phyloP scores from a whole-genome alignment of 2,113 vertebrate species.

The Pao palembangensis region DNA sequence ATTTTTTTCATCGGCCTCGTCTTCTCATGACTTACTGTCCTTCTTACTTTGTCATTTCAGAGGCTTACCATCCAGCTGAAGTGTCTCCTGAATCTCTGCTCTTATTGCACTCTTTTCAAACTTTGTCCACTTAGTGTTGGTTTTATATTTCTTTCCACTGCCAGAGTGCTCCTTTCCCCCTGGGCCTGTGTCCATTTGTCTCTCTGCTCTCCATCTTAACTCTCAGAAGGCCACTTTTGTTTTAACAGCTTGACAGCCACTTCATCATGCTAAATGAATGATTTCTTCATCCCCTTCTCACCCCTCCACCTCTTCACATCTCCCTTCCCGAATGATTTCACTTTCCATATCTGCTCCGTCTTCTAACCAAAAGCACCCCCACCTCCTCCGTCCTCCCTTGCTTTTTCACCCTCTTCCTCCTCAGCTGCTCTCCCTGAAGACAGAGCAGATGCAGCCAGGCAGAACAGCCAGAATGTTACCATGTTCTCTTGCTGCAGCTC shows the following conservation, averaged over 20 bases:
- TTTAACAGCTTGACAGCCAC: conserved; percentile 45
- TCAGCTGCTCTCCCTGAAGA: conserved; percentile 70
- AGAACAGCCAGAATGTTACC: conserved; percentile 68
- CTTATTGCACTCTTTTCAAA: background rate
- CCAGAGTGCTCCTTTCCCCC: conserved; percentile 3
- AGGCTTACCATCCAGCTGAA: conserved; percentile 12
- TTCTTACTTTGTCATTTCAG: conserved; percentile 19
- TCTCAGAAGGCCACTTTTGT: conserved; percentile 51
- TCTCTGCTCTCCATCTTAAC: conserved; percentile 32
- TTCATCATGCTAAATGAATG: conserved; percentile 49
- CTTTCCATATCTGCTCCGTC: conserved; percentile 29
- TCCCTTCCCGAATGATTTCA: conserved; percentile 14
- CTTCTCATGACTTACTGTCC: conserved; percentile 27
- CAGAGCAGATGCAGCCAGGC: conserved; percentile 67
- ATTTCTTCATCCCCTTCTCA: conserved; percentile 20
- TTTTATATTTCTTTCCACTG: conserved; percentile 16
- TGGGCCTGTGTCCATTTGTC: conserved; percentile 40
- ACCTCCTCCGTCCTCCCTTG: conserved; percentile 12
- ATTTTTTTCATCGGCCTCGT: conserved; percentile 9
- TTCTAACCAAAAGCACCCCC: conserved; percentile 32
- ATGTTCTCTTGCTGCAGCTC: conserved; percentile 40
- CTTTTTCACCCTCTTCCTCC: conserved; percentile 32
- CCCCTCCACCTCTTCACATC: background rate
- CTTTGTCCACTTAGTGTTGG: background rate
- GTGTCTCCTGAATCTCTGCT: conserved; percentile 11